phyloP scores from a whole-genome alignment of 1,140 invertebrate genomes.

The Apocrypta bakeri region DNA sequence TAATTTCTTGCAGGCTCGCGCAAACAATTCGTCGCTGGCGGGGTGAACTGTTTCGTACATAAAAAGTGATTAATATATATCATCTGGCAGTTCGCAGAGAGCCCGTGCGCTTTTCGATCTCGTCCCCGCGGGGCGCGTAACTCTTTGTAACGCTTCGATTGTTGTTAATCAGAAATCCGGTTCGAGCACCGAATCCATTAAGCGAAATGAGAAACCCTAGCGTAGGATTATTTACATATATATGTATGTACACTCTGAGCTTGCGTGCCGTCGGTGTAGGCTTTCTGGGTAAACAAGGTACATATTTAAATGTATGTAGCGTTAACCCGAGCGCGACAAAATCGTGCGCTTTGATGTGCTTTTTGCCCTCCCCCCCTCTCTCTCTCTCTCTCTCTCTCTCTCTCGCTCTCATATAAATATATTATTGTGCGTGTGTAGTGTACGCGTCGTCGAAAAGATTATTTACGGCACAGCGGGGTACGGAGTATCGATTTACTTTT shows the following conservation, averaged over 20 bases:
- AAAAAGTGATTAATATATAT: neutral
- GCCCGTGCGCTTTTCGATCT: neutral
- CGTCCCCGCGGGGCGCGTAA: too few relatives aligned
- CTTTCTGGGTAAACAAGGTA: neutral
- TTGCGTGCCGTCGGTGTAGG: neutral
- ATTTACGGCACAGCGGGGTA: neutral
- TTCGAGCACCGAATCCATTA: neutral
- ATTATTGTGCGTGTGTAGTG: neutral
- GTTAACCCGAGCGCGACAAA: neutral
- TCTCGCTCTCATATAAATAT: too few relatives aligned
- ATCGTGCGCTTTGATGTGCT: neutral
- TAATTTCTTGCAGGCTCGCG: too few relatives aligned
- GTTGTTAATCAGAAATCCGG: constrained; percentile 5
- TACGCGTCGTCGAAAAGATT: neutral
- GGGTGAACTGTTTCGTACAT: too few relatives aligned
- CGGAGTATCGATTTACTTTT: neutral
- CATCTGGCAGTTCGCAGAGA: neutral
- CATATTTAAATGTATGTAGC: neutral
- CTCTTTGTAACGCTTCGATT: neutral
- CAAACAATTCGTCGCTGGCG: too few relatives aligned
- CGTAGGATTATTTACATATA: neutral
- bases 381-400: too few relatives aligned
- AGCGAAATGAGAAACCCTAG: constrained; percentile 26
- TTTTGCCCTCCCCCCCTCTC: neutral
- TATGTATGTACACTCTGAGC: neutral